Evolutionary conservation across 2,888 invertebrate genomes (phyloP), one percentile per base, ranked within the genome.

Genomic region (Thecocarcelia acutangulata): DNA sequence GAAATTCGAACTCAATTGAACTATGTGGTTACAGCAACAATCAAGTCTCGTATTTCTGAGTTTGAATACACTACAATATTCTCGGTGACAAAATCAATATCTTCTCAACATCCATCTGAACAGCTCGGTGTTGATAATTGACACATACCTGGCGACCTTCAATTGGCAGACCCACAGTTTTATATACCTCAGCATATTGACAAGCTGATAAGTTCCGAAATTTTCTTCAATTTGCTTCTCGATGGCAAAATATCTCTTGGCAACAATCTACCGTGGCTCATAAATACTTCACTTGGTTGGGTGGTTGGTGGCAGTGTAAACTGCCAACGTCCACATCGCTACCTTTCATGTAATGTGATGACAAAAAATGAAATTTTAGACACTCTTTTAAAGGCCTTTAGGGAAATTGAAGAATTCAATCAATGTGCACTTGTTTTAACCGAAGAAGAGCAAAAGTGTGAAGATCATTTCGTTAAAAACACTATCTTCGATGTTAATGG

Each of bases 281-380:
- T 69, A 15, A 80, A 80, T 13, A 80, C 77, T 6, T 11, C 54
- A 4, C 61, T 83, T n/a, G 80, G 69, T 1, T 80, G 74, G 80
- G 50, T 83, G 2, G 48, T 77, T 0, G 64, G 69, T 9, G 48
- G 48, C 12, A 58, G n/a, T 2, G 4, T 42, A 0, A 37, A 48
- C 5, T 12, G 12, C 0, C 33, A 33, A 3, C 11, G 2, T 3
- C 11, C 28, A 12, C 19, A 33, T 42, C 52, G 61, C 42, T 3
- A 44, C 15, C 54, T 48, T 8, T 28, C 46, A 9, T 70, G 69
- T 56, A 46, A 70, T 17, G 33, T 70, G n/a, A 37, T 33, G 3
- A 70, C 69, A 17, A 58, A 48, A 24, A 8, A 44, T 54, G 5
- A 17, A 58, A 15, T 54, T 13, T 21, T 58, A 0, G 58, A 56